Evolutionary conservation across 2,113 vertebrate species (phyloP).

Genomic region (Corythoichthys intestinalis): DNA sequence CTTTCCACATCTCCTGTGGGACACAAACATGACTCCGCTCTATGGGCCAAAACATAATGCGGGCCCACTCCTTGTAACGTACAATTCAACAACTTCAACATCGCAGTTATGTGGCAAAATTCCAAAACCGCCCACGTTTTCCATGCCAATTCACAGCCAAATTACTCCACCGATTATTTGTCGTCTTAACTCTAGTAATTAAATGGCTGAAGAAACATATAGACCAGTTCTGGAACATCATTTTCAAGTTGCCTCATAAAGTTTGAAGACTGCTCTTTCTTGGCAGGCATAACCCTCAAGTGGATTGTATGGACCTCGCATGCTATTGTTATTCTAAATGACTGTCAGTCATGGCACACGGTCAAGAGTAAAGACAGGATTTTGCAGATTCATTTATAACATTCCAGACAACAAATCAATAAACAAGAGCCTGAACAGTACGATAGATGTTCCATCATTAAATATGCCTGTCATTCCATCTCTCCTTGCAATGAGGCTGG

Average conservation of each 20-base stretch:
- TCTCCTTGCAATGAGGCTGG: slow-evolving; percentile 27
- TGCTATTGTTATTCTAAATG: slow-evolving; percentile 62
- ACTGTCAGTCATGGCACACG: slow-evolving; percentile 62
- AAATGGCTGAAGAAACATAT: not conserved
- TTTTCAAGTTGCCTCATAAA: not conserved
- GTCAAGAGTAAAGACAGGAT: slow-evolving; percentile 54
- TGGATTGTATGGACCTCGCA: slow-evolving; percentile 47
- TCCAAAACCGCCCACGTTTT: too few relatives aligned
- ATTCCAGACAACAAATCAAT: slow-evolving; percentile 71
- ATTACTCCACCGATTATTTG: too few relatives aligned
- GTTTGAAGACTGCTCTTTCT: slow-evolving; percentile 36
- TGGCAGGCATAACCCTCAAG: slow-evolving; percentile 49
- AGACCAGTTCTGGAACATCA: not conserved
- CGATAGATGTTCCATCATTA: slow-evolving; percentile 66
- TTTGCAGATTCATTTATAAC: slow-evolving; percentile 56
- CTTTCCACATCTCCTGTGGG: too few relatives aligned
- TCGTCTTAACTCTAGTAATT: too few relatives aligned
- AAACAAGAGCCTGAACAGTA: slow-evolving; percentile 50
- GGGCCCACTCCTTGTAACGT: too few relatives aligned
- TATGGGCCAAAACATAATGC: too few relatives aligned
- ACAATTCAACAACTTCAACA: too few relatives aligned
- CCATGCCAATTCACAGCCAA: too few relatives aligned
- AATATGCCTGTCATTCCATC: slow-evolving; percentile 56
- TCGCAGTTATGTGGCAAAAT: too few relatives aligned
- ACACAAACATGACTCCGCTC: too few relatives aligned